phyloP scores from a whole-genome alignment of 2,113 vertebrate species.

The Ophiodon elongatus region DNA sequence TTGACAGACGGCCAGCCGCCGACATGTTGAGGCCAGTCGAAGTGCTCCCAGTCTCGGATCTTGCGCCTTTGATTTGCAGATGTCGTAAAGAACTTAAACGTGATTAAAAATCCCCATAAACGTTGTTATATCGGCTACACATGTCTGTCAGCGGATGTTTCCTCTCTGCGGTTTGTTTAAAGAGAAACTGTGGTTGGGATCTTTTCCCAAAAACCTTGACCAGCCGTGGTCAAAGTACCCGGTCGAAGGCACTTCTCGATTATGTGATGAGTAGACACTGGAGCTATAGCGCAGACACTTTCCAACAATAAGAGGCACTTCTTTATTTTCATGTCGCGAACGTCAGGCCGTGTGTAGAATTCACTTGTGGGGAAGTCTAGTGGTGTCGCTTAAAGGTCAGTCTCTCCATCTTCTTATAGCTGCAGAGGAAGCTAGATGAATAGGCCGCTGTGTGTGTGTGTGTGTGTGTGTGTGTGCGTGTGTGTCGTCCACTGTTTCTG shows the following conservation, averaged over 20 bases:
- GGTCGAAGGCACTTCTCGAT: neutral
- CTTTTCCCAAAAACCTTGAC: neutral
- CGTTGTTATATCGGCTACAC: neutral
- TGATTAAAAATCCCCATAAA: neutral
- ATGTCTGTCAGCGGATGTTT: neutral
- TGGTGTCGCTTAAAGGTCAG: slow-evolving; percentile 34
- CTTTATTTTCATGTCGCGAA: neutral
- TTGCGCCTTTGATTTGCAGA: neutral
- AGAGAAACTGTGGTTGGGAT: slow-evolving; percentile 16
- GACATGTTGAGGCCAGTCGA: neutral
- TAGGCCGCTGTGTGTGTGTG: neutral
- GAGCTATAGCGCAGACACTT: neutral
- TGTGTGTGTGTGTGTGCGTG: slow-evolving; percentile 20
- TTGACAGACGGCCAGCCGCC: too few relatives aligned
- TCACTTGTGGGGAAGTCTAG: neutral
- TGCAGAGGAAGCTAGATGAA: slow-evolving; percentile 53
- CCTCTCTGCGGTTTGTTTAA: slow-evolving; percentile 26
- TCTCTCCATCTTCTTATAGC: slow-evolving; percentile 24
- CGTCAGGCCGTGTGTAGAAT: neutral
- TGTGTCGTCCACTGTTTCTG: slow-evolving; percentile 47
- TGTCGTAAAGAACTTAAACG: neutral
- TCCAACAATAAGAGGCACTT: neutral
- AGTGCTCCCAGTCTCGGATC: neutral
- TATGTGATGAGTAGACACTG: neutral
- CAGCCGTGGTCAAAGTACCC: neutral